Conservation (phyloP, 1,140 invertebrate genomes). For the Chironomus tepperi region DNA sequence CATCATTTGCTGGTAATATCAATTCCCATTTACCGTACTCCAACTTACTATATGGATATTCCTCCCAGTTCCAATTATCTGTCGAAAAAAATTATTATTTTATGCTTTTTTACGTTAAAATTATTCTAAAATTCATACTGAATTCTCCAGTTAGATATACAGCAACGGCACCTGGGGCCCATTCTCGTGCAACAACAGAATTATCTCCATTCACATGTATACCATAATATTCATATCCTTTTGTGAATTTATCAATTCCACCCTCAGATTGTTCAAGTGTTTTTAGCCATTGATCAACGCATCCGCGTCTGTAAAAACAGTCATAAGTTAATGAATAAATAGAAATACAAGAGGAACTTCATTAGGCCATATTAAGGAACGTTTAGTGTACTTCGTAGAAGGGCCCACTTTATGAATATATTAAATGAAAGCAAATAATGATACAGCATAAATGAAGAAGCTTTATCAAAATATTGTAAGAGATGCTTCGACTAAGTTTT, state of each 20-base stretch:
- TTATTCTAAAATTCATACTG: slow-evolving; percentile 53
- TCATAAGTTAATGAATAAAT: slow-evolving; percentile 8
- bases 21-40: slow-evolving; percentile 92
- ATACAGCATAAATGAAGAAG: too few relatives aligned
- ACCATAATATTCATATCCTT: slow-evolving; percentile 75
- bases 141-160: slow-evolving; percentile 87
- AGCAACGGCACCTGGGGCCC: slow-evolving; percentile 83
- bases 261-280: slow-evolving; percentile 63
- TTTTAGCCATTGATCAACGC: slow-evolving; percentile 63
- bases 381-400: background rate
- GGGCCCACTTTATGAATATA: background rate
- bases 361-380: background rate
- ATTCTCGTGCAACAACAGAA: slow-evolving; percentile 72
- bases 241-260: slow-evolving; percentile 68
- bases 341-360: background rate
- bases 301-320: slow-evolving; percentile 57
- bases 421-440: background rate
- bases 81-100: slow-evolving; percentile 26
- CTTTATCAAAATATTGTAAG: too few relatives aligned
- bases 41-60: slow-evolving; percentile 67
- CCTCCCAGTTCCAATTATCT: slow-evolving; percentile 77
- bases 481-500: too few relatives aligned
- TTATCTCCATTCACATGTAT: slow-evolving; percentile 74
- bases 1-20: slow-evolving; percentile 62
- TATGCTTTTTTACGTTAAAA: background rate